These are phyloP conservation scores for Sinocyclocheilus rhinocerous DNA, from an alignment of 2,113 vertebrate species.

Conservation along the genomic window DNA sequence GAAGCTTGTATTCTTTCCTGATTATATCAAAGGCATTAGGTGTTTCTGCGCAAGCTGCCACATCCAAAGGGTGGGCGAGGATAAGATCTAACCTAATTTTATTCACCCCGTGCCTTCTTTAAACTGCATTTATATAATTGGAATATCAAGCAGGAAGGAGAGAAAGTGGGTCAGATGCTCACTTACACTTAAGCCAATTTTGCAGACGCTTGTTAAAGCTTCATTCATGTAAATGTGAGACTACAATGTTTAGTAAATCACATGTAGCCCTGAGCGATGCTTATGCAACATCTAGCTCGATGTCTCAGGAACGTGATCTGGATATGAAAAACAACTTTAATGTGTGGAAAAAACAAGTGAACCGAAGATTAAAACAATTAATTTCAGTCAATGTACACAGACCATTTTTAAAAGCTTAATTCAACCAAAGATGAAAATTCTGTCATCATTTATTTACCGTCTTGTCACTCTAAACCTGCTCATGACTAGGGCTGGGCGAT, in stretches of 20 bases:
- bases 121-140: constrained; percentile 60
- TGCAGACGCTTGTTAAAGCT: neutral
- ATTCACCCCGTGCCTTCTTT: constrained; percentile 33
- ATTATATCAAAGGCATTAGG: constrained; percentile 60
- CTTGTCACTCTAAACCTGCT: no score
- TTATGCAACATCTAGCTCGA: neutral
- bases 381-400: neutral
- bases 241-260: constrained; percentile 7
- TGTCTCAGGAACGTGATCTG: neutral
- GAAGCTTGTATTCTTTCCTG: constrained; percentile 58
- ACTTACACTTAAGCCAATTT: neutral
- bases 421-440: neutral
- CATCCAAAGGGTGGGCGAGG: constrained; percentile 56
- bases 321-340: neutral
- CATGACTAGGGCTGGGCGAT: no score
- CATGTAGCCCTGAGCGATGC: neutral
- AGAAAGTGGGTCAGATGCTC: constrained; percentile 61
- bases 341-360: neutral
- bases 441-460: no score
- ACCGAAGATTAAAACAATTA: neutral
- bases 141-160: constrained; percentile 41
- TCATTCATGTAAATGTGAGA: constrained; percentile 1
- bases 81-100: constrained; percentile 75
- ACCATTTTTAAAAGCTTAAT: neutral
- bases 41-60: constrained; percentile 67